Percentiles rank a stretch among this genome's conserved stretches.
Conservation (phyloP, 1,140 invertebrate genomes). For the Hylyphantes graminicola region DNA sequence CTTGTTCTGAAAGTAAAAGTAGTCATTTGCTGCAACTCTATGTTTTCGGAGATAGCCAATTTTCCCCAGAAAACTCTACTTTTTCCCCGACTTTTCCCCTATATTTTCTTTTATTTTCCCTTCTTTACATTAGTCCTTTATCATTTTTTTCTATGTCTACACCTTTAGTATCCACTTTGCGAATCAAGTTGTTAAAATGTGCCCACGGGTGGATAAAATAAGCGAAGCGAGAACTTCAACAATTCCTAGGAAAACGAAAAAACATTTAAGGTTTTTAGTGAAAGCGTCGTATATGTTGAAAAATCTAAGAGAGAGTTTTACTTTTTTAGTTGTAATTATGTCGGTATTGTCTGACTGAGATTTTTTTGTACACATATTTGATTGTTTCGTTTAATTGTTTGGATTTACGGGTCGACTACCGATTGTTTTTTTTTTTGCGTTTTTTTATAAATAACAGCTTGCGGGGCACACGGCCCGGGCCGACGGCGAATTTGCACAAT, state of each 20-base stretch:
- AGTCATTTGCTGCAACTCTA: conserved; percentile 48
- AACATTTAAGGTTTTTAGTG: neutral
- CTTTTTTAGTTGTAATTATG: too few relatives aligned
- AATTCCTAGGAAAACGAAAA: neutral
- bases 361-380: too few relatives aligned
- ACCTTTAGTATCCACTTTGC: conserved; percentile 15
- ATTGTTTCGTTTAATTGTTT: too few relatives aligned
- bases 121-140: neutral
- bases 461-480: too few relatives aligned
- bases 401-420: too few relatives aligned
- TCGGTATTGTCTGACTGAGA: too few relatives aligned
- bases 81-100: neutral
- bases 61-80: neutral
- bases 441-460: too few relatives aligned
- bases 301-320: too few relatives aligned
- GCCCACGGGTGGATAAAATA: conserved; percentile 22
- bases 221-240: neutral
- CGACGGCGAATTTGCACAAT: too few relatives aligned
- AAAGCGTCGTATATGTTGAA: too few relatives aligned
- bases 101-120: neutral
- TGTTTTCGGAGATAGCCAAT: conserved; percentile 51
- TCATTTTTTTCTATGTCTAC: conserved; percentile 23
- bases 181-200: conserved; percentile 22
- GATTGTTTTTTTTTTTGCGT: too few relatives aligned
- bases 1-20: conserved; percentile 40